Base-by-base conservation (phyloP, 2,888 invertebrate genomes). In the Zygogramma bicolorata region DNA sequence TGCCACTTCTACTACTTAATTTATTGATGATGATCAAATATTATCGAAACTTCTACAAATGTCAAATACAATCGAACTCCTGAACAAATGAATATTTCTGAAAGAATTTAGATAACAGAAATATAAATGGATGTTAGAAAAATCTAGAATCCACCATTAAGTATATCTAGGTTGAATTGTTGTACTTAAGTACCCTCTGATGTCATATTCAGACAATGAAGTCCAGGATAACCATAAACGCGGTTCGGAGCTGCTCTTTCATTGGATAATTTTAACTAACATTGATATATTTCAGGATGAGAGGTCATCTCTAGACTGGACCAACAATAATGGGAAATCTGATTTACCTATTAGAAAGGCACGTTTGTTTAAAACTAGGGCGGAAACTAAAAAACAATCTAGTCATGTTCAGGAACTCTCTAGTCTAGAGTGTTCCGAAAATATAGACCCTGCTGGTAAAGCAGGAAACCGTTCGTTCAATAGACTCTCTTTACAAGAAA, bases 311-410 rank as follows among this genome's bases (percentile, higher is more conserved):
- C 80, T 82, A 85, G 88, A 76, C 87, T 90, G 84, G 88, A 88
- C 79, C 60, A 75, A 77, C 57, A 65, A 59, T 8, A 75, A 13
- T n/a, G 53, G 69, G 38, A 79, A 76, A 40, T 74, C 74, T 13
- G 79, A 79, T 63, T 77, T 84, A 7, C 84, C 85, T 7, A 88
- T 88, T 73, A 88, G 90, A 75, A 91, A 91, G 84, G 88, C 91
- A 60, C 90, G 93, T 61, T 88, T 94, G 38, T 95, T 94, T 85
- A 93, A 92, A 88, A 94, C 93, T 60, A 91, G 92, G 84, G 92
- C 92, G 62, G 93, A 94, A 88, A 91, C 92, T 86, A 91, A 90
- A 81, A 85, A 80, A 72, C 77, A 82, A 75, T 82, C 84, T 82
- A 85, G 82, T 84, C 84, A 84, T 75, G 75, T 81, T 79, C 77